Evolutionary conservation across 2,888 invertebrate genomes (phyloP).

Genomic region (Osedax frankpressi): DNA sequence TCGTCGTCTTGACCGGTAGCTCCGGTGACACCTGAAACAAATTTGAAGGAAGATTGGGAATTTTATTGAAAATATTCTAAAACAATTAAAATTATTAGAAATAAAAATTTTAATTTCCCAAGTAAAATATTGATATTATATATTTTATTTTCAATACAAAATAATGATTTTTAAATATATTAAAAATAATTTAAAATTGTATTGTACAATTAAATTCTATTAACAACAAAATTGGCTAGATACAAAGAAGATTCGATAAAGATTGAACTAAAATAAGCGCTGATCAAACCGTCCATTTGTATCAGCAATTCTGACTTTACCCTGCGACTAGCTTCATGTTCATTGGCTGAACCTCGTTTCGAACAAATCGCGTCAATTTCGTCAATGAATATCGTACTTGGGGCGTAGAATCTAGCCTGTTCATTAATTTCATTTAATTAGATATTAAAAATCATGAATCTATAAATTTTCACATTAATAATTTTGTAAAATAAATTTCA

Average conservation of each 20-base stretch:
- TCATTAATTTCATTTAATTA: background rate
- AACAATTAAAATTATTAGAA: background rate
- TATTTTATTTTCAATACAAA: no score
- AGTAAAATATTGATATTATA: no score
- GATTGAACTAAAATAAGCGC: no score
- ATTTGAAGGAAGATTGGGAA: no score
- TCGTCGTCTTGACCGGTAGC: slow-evolving; percentile 34
- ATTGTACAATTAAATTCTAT: no score
- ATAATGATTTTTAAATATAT: no score
- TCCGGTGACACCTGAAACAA: slow-evolving; percentile 27
- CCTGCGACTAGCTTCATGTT: slow-evolving; percentile 89
- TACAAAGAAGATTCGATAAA: no score
- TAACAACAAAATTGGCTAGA: no score
- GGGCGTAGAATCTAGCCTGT: slow-evolving; percentile 89
- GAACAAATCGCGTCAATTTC: slow-evolving; percentile 96
- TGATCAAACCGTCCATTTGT: slow-evolving; percentile 77
- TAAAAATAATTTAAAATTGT: no score
- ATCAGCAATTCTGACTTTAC: slow-evolving; percentile 93
- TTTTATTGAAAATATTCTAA: background rate
- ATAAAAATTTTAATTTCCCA: background rate
- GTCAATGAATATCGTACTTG: slow-evolving; percentile 97
- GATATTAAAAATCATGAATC: background rate
- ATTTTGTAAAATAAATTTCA: no score
- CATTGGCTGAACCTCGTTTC: slow-evolving; percentile 81
- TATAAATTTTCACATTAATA: background rate